Conservation (phyloP, 1,140 invertebrate species). For the Leptinotarsa lineolata region DNA sequence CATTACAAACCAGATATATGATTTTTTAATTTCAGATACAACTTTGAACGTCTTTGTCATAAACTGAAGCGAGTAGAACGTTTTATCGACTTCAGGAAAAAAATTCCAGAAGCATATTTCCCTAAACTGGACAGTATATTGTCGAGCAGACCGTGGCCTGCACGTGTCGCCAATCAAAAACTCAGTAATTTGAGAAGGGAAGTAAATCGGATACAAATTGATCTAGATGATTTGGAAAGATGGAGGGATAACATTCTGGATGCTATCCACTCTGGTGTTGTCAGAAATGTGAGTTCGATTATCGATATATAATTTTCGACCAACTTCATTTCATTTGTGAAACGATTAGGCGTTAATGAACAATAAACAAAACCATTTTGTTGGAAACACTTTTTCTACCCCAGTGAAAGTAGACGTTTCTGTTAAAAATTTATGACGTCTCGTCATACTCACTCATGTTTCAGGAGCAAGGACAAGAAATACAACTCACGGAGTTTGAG, state of each 20-base stretch:
- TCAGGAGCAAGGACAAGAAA: slow-evolving; percentile 11
- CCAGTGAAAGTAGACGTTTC: too few species aligned
- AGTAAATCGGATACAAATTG: slow-evolving; percentile 67
- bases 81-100: slow-evolving; percentile 64
- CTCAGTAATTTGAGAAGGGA: slow-evolving; percentile 70
- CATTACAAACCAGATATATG: too few species aligned
- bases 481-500: slow-evolving; percentile 63
- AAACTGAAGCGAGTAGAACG: slow-evolving; percentile 62
- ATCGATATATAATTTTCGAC: background rate
- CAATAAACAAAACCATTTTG: too few species aligned
- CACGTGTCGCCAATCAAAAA: slow-evolving; percentile 62
- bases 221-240: slow-evolving; percentile 70
- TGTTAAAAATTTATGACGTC: too few species aligned
- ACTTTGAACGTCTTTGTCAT: slow-evolving; percentile 71
- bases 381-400: too few species aligned
- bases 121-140: slow-evolving; percentile 72
- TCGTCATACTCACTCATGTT: background rate
- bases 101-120: slow-evolving; percentile 73
- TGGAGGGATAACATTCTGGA: slow-evolving; percentile 77
- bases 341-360: too few species aligned
- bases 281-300: slow-evolving; percentile 51
- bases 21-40: slow-evolving; percentile 60
- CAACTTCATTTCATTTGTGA: too few species aligned
- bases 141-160: slow-evolving; percentile 66
- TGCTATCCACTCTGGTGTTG: slow-evolving; percentile 71